A percentile compares a stretch with the other conserved stretches of the same genome.
phyloP scores from a whole-genome alignment of 2,797 vertebrate species.

The Gymnothorax reevesii region DNA sequence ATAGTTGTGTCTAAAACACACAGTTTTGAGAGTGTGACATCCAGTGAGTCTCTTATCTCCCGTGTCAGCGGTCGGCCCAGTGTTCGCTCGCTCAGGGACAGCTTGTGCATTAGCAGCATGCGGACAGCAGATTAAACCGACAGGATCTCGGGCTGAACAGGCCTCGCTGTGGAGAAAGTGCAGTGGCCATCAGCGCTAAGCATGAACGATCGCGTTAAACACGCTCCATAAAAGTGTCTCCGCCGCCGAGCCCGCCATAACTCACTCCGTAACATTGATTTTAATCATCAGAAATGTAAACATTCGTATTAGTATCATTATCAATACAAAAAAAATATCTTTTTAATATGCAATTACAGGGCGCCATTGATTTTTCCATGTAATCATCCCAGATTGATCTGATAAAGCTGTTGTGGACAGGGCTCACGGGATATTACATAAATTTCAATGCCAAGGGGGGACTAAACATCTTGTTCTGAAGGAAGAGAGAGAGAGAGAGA shows the following conservation, averaged over 20 bases:
- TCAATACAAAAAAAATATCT: constrained; percentile 87
- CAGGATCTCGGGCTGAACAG: neutral
- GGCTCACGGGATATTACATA: constrained; percentile 88
- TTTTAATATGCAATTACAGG: constrained; percentile 95
- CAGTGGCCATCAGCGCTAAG: constrained; percentile 68
- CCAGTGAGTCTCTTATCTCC: neutral
- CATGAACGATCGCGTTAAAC: constrained; percentile 79
- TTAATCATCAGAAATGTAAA: constrained; percentile 91
- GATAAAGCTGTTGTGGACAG: constrained; percentile 85
- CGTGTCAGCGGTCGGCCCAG: neutral
- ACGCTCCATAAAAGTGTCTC: constrained; percentile 74
- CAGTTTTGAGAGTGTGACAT: too few species aligned
- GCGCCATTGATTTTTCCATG: constrained; percentile 88
- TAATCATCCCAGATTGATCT: constrained; percentile 90
- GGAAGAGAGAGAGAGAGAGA: constrained; percentile 44
- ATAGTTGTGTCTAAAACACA: too few species aligned
- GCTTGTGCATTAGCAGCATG: neutral
- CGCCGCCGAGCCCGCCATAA: constrained; percentile 75
- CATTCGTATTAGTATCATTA: constrained; percentile 90
- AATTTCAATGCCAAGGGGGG: constrained; percentile 76
- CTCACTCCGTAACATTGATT: constrained; percentile 84
- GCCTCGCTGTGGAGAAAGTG: constrained; percentile 68
- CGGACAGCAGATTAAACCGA: neutral
- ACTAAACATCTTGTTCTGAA: constrained; percentile 65
- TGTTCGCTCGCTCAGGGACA: neutral